Conservation (phyloP, 1,140 invertebrate genomes). For the Pomacea maculata region DNA sequence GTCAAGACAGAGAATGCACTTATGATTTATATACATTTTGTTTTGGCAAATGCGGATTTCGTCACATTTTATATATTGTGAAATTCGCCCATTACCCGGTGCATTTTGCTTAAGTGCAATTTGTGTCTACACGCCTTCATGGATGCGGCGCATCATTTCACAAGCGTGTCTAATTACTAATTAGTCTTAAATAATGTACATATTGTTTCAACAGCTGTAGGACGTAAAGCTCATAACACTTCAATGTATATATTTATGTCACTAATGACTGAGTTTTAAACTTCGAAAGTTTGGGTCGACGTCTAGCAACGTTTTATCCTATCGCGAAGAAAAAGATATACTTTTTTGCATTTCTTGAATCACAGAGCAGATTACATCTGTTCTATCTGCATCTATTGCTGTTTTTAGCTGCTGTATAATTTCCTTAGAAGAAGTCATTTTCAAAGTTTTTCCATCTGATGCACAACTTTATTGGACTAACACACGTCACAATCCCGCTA, state of each 20-base stretch:
- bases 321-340: constrained; percentile 25
- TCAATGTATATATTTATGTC: background rate
- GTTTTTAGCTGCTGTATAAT: constrained; percentile 67
- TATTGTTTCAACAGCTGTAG: background rate
- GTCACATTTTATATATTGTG: no score
- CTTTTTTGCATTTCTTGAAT: constrained; percentile 69
- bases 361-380: constrained; percentile 72
- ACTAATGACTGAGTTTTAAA: background rate
- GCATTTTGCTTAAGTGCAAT: no score
- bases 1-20: no score
- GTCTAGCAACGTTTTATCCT: background rate
- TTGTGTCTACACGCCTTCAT: no score
- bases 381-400: constrained; percentile 71
- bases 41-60: no score
- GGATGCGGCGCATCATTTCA: no score
- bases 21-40: no score
- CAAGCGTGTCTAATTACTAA: no score
- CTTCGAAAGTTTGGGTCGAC: background rate
- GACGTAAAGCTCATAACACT: background rate
- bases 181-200: no score
- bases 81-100: no score
- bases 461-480: background rate
- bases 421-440: constrained; percentile 30
- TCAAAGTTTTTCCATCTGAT: constrained; percentile 2
- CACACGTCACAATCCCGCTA: constrained; percentile 3